phyloP scores from a whole-genome alignment of 2,888 invertebrate species.

The Ectemnius cavifrons region DNA sequence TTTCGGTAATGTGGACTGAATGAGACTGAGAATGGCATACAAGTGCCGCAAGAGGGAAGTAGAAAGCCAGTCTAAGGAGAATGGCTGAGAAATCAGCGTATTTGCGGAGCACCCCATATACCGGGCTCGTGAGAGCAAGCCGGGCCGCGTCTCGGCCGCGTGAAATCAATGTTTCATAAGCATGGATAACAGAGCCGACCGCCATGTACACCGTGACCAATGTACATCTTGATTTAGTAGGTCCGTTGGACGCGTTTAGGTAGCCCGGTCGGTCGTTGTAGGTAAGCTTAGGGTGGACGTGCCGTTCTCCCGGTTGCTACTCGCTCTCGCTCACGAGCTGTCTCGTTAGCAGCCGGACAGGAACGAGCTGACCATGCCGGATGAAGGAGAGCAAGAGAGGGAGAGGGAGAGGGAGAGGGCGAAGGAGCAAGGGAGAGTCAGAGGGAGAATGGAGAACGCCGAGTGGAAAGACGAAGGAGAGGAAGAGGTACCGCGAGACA shows the following conservation, averaged over 20 bases:
- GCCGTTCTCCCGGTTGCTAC: conserved; percentile 53
- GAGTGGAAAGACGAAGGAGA: conserved; percentile 8
- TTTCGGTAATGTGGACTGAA: neutral
- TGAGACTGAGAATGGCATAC: neutral
- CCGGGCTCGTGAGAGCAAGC: conserved; percentile 61
- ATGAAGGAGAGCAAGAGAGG: conserved; percentile 28
- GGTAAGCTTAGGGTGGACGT: conserved; percentile 62
- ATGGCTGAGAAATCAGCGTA: conserved; percentile 5
- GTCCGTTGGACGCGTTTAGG: conserved; percentile 70
- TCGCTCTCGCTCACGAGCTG: conserved; percentile 66
- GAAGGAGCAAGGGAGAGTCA: conserved; percentile 16
- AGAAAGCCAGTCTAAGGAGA: too few species aligned
- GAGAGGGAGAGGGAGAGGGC: conserved; percentile 10
- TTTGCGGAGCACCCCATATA: conserved; percentile 63
- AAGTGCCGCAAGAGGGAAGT: too few species aligned
- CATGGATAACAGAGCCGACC: conserved; percentile 74
- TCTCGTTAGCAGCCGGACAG: conserved; percentile 74
- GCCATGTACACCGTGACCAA: conserved; percentile 76
- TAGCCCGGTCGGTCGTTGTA: conserved; percentile 66
- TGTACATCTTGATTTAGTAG: conserved; percentile 78
- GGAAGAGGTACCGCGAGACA: conserved; percentile 43
- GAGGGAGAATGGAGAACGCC: conserved; percentile 2
- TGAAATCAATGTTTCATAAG: conserved; percentile 78
- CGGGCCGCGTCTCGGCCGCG: conserved; percentile 73
- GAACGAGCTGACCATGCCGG: conserved; percentile 54